phyloP scores from a whole-genome alignment of 2,888 invertebrate genomes.

The Drosophila vallismaia region DNA sequence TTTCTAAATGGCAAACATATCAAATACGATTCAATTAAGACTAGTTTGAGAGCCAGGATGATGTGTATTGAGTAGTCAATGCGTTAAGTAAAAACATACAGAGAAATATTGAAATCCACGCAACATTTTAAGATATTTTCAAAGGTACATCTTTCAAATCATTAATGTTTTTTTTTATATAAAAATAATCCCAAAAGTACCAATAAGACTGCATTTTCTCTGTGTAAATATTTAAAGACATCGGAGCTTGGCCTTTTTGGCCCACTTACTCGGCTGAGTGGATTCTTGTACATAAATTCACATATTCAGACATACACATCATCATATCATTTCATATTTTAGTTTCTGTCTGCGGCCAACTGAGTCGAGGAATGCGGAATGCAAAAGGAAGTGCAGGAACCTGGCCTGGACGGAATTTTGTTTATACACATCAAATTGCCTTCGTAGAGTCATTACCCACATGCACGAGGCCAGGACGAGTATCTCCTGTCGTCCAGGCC shows the following conservation, averaged over 20 bases:
- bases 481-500: slow-evolving; percentile 32
- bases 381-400: slow-evolving; percentile 15
- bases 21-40: slow-evolving; percentile 56
- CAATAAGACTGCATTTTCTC: neutral
- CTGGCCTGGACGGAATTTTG: slow-evolving; percentile 49
- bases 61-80: no score
- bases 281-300: slow-evolving; percentile 26
- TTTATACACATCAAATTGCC: slow-evolving; percentile 60
- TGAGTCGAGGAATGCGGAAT: slow-evolving; percentile 1
- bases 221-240: slow-evolving; percentile 12
- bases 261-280: slow-evolving; percentile 29
- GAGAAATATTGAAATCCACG: no score
- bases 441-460: slow-evolving; percentile 48
- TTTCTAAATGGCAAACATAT: slow-evolving; percentile 20
- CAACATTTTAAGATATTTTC: no score
- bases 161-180: no score
- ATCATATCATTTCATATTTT: slow-evolving; percentile 51
- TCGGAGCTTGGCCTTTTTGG: slow-evolving; percentile 12
- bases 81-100: no score
- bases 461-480: slow-evolving; percentile 30
- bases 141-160: no score
- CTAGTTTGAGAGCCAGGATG: neutral
- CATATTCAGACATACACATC: slow-evolving; percentile 23
- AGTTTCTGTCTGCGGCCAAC: slow-evolving; percentile 38
- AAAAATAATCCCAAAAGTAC: no score